Conservation (phyloP, 2,113 vertebrate species). For the Podarcis muralis region DNA sequence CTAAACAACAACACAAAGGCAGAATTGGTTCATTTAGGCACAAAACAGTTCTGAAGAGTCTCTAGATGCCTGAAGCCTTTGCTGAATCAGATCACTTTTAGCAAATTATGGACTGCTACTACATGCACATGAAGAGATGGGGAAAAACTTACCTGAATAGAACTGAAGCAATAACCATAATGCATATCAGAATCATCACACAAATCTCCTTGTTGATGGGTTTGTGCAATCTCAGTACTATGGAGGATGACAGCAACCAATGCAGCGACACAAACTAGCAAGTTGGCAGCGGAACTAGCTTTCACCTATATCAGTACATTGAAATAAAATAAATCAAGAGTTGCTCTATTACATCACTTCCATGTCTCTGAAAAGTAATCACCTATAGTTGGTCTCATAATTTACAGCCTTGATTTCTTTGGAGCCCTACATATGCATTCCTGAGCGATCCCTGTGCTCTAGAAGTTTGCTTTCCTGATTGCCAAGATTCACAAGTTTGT, state of each 20-base stretch:
- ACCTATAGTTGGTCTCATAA: not conserved
- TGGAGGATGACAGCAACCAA: slow-evolving; percentile 40
- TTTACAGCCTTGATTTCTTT: not conserved
- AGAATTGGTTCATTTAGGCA: not conserved
- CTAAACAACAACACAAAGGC: too few relatives aligned
- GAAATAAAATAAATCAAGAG: not conserved
- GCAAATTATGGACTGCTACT: not conserved
- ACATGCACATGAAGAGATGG: not conserved
- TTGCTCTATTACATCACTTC: not conserved
- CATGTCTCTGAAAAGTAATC: not conserved
- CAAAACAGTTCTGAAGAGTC: not conserved
- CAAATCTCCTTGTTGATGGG: accelerated
- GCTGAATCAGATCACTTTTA: not conserved
- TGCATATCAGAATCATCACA: accelerated
- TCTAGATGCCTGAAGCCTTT: not conserved
- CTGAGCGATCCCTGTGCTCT: not conserved
- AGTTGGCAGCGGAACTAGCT: slow-evolving; percentile 8
- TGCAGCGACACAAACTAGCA: slow-evolving; percentile 2
- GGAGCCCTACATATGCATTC: not conserved
- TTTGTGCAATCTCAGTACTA: not conserved
- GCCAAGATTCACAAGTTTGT: not conserved
- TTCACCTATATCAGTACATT: slow-evolving; percentile 35
- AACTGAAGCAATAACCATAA: accelerated
- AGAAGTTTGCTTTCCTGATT: not conserved
- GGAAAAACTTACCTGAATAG: not conserved